Evolutionary conservation across 2,888 invertebrate genomes (phyloP), one percentile per base, ranked within the genome.

Genomic region (Margaritifera margaritifera): DNA sequence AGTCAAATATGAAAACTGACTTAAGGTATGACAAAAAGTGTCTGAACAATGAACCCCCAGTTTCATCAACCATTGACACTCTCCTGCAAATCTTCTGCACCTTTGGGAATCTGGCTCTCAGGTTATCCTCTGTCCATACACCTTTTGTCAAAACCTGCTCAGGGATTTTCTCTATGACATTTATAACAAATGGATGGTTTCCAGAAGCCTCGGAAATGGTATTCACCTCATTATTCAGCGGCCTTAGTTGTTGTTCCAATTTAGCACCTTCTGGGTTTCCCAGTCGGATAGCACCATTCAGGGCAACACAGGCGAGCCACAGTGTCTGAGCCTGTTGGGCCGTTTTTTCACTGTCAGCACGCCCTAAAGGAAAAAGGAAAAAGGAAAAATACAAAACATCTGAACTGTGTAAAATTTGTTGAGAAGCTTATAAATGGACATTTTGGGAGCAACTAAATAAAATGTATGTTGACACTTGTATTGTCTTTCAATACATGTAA

Each of bases 281-380:
- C 24, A 92, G 91, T 71, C 93, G 92, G 8, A 97, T 93, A 27
- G 95, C 94, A 3, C 94, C 93, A 85, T 94, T 93, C 54, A 98
- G 91, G 4, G 96, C 94, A 85, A 97, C 96, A 84, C 96, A 97
- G 1, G 98, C 96, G 77, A 96, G 94, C 98, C 98, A 98, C 79
- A 98, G 92, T 50, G 95, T 93, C 90, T 97, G 97, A 0, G 97
- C 94, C 42, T 87, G 84, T 31, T 89, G 83, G 15, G 91, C 90
- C 60, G 89, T 86, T 66, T 89, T 87, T 79, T 91, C 91, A 63
- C 78, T 76, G 54, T 88, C 88, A 20, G 90, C 90, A 27, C 89
- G 84, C 18, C 80, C 89, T 90, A 80, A 27, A 81, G 79, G 31
- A 62, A 56, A 61, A 64, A 64, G 51, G 25, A 50, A 52, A 24